These are phyloP conservation scores for Diadophis punctatus DNA, from an alignment of 2,113 vertebrate species.

Conservation along the genomic window DNA sequence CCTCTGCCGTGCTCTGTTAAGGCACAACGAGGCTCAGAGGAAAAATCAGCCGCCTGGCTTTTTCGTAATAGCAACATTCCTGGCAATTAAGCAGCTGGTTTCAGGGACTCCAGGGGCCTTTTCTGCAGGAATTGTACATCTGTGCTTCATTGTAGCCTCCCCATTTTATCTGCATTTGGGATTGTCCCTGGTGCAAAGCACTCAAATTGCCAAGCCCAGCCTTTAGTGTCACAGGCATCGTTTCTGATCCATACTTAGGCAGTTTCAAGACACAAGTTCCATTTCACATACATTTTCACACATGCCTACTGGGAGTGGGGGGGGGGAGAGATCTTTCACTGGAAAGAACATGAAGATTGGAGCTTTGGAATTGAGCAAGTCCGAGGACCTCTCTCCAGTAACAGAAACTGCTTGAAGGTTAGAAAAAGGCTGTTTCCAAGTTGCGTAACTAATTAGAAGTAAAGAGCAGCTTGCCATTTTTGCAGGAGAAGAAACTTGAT, in stretches of 20 bases:
- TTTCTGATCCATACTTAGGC: neutral
- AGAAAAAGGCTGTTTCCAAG: neutral
- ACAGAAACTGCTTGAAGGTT: neutral
- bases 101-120: neutral
- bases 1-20: conserved; percentile 3
- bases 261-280: neutral
- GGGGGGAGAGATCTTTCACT: neutral
- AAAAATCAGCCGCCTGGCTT: neutral
- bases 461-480: neutral
- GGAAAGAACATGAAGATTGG: neutral
- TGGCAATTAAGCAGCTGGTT: conserved; percentile 1
- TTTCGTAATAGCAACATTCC: neutral
- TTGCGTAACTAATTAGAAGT: neutral
- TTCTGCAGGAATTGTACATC: neutral
- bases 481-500: neutral
- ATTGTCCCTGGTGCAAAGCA: neutral
- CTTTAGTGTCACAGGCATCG: neutral
- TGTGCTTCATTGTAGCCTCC: neutral
- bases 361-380: neutral
- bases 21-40: neutral
- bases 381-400: neutral
- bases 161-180: neutral
- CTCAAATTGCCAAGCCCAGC: neutral
- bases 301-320: neutral
- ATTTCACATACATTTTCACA: neutral